These are phyloP conservation scores for Crematogaster levior DNA, from an alignment of 2,888 invertebrate species.

Conservation along the genomic window DNA sequence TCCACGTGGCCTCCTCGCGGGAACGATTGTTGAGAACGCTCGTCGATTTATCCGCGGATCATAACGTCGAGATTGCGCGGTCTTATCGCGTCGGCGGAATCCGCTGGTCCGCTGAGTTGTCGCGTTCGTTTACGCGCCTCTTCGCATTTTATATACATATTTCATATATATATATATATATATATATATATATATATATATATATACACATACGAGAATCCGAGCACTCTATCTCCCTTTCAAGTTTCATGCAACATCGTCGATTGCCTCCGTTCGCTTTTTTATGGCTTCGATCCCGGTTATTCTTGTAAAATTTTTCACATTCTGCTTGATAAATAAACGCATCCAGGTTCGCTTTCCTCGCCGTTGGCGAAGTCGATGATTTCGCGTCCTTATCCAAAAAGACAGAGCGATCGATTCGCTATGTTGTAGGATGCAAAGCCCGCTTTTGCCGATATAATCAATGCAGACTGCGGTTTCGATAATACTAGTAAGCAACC, in stretches of 20 bases:
- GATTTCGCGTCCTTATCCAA: slow-evolving; percentile 35
- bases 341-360: slow-evolving; percentile 30
- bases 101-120: slow-evolving; percentile 28
- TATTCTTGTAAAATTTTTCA: slow-evolving; percentile 65
- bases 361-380: slow-evolving; percentile 45
- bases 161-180: background rate
- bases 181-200: background rate
- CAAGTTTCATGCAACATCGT: slow-evolving; percentile 26
- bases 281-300: slow-evolving; percentile 52
- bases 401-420: slow-evolving; percentile 28
- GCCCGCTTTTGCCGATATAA: slow-evolving; percentile 43
- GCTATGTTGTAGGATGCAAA: slow-evolving; percentile 34
- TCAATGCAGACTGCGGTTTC: slow-evolving; percentile 33
- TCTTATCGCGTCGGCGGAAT: slow-evolving; percentile 38
- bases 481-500: slow-evolving; percentile 32
- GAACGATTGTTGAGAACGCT: slow-evolving; percentile 35
- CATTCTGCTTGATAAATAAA: slow-evolving; percentile 67
- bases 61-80: slow-evolving; percentile 52
- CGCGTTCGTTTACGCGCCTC: slow-evolving; percentile 30
- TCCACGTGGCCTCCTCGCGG: slow-evolving; percentile 29
- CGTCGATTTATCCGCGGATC: slow-evolving; percentile 49
- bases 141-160: slow-evolving; percentile 16
- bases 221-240: slow-evolving; percentile 35
- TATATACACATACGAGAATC: background rate
- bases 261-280: slow-evolving; percentile 34